Base-by-base conservation (phyloP, 2,113 vertebrate genomes). In the Pogonocichla stellata region DNA sequence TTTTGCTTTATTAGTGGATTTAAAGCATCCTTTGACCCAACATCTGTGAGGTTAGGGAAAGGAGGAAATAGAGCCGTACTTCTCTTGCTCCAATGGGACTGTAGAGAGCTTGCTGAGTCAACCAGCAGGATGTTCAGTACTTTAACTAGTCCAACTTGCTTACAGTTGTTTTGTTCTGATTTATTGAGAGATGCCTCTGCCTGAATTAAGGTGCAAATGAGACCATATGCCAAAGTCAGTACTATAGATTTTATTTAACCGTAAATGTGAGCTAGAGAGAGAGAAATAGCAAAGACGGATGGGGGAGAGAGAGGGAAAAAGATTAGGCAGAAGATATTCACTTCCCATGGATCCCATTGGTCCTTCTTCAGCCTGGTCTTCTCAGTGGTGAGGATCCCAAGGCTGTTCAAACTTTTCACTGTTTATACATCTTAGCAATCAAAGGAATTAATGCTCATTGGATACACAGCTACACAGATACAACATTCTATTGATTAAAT, bases 1-100 rank as follows among this genome's bases (percentile, higher is more conserved):
- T 88, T 94, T 90, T 92, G 29, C 65, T 70, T 80, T 74, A 88
- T 94, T 73, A 77, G 24, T 66, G 66, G 38, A 77, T 96, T 95
- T 95, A 91, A 92, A 85, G 23, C 43, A 87, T 89, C 36, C 40
- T 92, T 85, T 96, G 93, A 89, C 90, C 95, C 54, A 90, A 58
- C 93, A 95, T 78, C 91, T 95, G 89, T 85, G 85, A 82, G 78
- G 54, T 80, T 77, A 82, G 15, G 36, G 58, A 86, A 48, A 67
- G 42, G 47, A 83, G 56, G 88, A 88, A 90, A 82, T 31, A 75
- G 5, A 93, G 6, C 17, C 38, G 9, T 70, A 28, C 42, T 94
- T 88, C 33, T 85, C 26, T 57, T 90, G 34, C 25, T 93, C 85
- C 72, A 12, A 15, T 17, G 81, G 78, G 81, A 93, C 54, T 42